phyloP scores from a whole-genome alignment of 2,888 invertebrate species.

The Gandaritis pyraliata region DNA sequence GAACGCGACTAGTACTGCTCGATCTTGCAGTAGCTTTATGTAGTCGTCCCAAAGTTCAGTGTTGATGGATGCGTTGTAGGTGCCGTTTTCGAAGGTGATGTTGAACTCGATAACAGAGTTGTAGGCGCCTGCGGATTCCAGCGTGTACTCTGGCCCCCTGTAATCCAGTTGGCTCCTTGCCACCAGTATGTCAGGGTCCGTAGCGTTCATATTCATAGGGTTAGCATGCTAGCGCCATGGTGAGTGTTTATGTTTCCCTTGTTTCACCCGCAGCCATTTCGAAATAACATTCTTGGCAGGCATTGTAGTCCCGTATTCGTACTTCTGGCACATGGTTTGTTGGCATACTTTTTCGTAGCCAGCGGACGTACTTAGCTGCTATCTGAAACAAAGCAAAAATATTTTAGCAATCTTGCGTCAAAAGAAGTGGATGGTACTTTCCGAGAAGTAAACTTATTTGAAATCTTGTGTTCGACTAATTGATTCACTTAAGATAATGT shows the following conservation, averaged over 20 bases:
- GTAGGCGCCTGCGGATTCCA: conserved; percentile 57
- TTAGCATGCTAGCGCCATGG: conserved; percentile 76
- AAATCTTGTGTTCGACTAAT: no score
- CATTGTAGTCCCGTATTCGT: conserved; percentile 72
- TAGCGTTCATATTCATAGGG: conserved; percentile 76
- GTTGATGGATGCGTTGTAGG: conserved; percentile 61
- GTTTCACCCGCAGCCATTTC: conserved; percentile 79
- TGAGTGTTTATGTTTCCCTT: conserved; percentile 78
- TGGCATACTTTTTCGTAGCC: conserved; percentile 66
- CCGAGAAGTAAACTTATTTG: no score
- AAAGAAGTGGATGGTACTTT: not conserved
- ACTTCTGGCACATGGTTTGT: conserved; percentile 72
- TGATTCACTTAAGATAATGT: no score
- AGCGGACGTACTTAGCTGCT: conserved; percentile 46
- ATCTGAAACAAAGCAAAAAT: conserved; percentile 67
- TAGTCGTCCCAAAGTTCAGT: conserved; percentile 77
- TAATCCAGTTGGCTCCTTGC: conserved; percentile 76
- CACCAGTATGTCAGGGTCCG: conserved; percentile 70
- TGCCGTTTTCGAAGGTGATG: conserved; percentile 63
- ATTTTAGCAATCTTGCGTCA: conserved; percentile 20
- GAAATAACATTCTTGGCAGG: conserved; percentile 80
- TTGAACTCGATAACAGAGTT: conserved; percentile 68
- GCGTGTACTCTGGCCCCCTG: conserved; percentile 66
- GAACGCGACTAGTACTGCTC: conserved; percentile 91
- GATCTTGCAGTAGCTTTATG: conserved; percentile 84